phyloP scores from a whole-genome alignment of 2,113 vertebrate genomes.

The Gambusia affinis region DNA sequence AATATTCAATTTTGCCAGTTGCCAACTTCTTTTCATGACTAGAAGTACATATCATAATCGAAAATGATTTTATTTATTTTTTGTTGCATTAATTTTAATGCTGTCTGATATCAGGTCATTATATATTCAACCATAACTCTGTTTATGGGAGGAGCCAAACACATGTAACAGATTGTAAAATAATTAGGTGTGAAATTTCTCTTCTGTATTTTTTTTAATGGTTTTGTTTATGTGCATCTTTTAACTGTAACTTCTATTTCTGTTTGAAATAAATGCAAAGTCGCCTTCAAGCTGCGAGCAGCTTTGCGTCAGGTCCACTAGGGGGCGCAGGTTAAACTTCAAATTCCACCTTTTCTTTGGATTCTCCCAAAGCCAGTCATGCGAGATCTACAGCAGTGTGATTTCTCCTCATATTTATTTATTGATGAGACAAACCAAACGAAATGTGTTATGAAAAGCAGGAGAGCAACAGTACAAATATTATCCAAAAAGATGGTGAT shows the following conservation, averaged over 20 bases:
- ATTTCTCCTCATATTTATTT: conserved; percentile 36
- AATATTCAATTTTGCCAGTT: background rate
- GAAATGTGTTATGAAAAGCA: conserved; percentile 54
- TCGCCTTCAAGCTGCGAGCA: background rate
- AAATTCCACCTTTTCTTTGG: background rate
- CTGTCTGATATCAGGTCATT: background rate
- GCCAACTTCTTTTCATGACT: background rate
- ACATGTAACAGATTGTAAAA: conserved; percentile 31
- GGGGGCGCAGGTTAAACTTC: conserved; percentile 14
- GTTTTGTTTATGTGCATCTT: background rate
- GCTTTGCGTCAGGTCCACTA: conserved; percentile 18
- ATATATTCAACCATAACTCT: background rate
- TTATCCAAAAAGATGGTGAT: conserved; percentile 27
- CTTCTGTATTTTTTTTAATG: background rate
- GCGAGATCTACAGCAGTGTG: background rate
- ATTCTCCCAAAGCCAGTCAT: background rate
- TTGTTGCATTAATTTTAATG: background rate
- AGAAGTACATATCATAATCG: background rate
- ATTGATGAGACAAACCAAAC: conserved; percentile 47
- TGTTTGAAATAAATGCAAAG: conserved; percentile 53
- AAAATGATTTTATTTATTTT: background rate
- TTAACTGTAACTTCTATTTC: conserved; percentile 21
- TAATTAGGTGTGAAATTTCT: background rate
- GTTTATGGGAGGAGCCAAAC: background rate
- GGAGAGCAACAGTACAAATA: conserved; percentile 59